Evolutionary conservation across 1,140 invertebrate species (phyloP), one percentile per base, ranked within the genome.

Genomic region (Choristoneura fumiferana): DNA sequence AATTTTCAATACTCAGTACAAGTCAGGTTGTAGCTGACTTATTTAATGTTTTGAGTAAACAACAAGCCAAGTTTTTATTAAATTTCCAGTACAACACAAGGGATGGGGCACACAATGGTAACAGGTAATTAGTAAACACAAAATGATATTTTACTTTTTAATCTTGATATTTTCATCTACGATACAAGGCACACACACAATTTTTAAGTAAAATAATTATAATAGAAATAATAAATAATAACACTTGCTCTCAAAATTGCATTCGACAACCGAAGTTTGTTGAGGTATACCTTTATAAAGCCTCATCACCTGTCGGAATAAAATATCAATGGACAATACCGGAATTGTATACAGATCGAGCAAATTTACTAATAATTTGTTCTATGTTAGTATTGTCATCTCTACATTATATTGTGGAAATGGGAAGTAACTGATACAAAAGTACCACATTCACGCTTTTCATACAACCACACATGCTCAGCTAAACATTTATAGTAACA

Each of bases 171-270:
- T 90, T 90, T 90, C 81, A 85, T 90, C 89, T 90, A 90, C 88
- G 78, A 90, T 90, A 90, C 88, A 90, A 90, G 89, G 88, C 88
- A 90, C 89, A 90, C 89, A 90, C 89, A 90, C 89, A 90, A 89
- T 87, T 87, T 49, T 87, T 87, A 87, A 87, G 74, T 82, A 87
- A 89, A 62, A 81, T 86, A 82, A 86, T 81, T 71, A 79, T 76
- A 80, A 86, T 79, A 83, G 65, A 81, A 86, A 80, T 80, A 84
- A 86, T 84, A 84, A 88, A 84, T 83, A 84, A 79, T 84, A 84
- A 80, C 71, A 73, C 72, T 79, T 69, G 79, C 75, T 74, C 78
- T 74, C 67, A 71, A 67, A 72, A 77, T 69, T 70, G 64, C 58
- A 68, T 78, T 74, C 74, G 72, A 77, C 76, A 81, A 81, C 60